Evolutionary conservation across 2,888 invertebrate genomes (phyloP).

Genomic region (Camponotus fellah): DNA sequence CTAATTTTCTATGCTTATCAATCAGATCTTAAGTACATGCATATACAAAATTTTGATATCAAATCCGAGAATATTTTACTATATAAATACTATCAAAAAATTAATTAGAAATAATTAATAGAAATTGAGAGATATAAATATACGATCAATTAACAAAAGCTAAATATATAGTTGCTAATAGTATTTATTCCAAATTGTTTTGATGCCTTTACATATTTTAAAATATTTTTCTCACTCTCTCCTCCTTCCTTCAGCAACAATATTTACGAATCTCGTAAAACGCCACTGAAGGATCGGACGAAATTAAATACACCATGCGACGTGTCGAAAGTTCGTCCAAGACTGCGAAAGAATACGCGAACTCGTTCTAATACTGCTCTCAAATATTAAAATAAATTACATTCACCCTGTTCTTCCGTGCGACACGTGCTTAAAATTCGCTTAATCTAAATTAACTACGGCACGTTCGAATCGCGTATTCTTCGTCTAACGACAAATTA

Average conservation of each 20-base stretch:
- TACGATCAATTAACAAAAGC: slow-evolving; percentile 48
- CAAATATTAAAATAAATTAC: slow-evolving; percentile 50
- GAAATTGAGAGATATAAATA: slow-evolving; percentile 17
- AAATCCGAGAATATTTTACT: background rate
- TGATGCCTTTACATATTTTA: slow-evolving; percentile 48
- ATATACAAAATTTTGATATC: slow-evolving; percentile 35
- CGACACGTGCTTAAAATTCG: slow-evolving; percentile 31
- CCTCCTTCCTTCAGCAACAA: slow-evolving; percentile 16
- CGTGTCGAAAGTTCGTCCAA: slow-evolving; percentile 13
- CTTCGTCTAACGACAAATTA: slow-evolving; percentile 3
- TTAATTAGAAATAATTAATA: slow-evolving; percentile 15
- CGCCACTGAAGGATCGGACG: slow-evolving; percentile 7
- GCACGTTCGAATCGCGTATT: slow-evolving; percentile 39
- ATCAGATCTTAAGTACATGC: slow-evolving; percentile 40
- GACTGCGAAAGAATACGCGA: slow-evolving; percentile 38
- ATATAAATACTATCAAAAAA: slow-evolving; percentile 2
- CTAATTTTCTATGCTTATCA: slow-evolving; percentile 16
- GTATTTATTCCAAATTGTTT: slow-evolving; percentile 42
- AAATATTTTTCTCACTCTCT: slow-evolving; percentile 9
- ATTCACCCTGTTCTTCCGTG: slow-evolving; percentile 40
- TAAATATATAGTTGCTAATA: slow-evolving; percentile 44
- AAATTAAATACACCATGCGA: slow-evolving; percentile 35
- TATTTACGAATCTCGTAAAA: slow-evolving; percentile 38
- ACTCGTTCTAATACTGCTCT: slow-evolving; percentile 44
- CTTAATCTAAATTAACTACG: slow-evolving; percentile 41